Percentiles rank a stretch among this genome's conserved stretches.
Evolutionary conservation across 2,113 vertebrate genomes (phyloP).

Genomic region (Arizona elegans): DNA sequence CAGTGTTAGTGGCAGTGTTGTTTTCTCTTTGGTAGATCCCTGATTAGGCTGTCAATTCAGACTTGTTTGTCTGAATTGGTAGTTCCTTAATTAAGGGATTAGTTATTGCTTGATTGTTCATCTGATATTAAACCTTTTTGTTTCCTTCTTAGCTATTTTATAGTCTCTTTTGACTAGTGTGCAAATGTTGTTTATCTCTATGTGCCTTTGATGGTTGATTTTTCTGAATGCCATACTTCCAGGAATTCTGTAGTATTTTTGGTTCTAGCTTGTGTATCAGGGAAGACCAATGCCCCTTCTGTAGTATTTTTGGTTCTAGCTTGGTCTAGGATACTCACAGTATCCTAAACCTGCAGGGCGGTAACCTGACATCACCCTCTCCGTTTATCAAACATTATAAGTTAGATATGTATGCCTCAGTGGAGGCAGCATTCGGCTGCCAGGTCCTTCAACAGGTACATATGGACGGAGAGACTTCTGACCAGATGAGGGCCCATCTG

Average conservation of each 20-base stretch:
- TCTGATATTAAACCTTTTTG: neutral
- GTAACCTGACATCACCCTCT: too few species aligned
- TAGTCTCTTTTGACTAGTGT: neutral
- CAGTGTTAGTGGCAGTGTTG: neutral
- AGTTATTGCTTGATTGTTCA: neutral
- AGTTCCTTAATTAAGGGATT: neutral
- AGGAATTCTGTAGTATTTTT: neutral
- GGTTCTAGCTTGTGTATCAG: neutral
- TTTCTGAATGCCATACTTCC: neutral
- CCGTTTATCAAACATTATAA: too few species aligned
- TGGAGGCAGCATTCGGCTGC: too few species aligned
- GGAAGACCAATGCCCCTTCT: too few species aligned
- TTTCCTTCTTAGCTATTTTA: neutral
- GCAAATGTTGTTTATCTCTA: neutral
- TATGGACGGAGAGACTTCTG: too few species aligned
- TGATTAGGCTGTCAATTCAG: neutral
- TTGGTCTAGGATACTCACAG: too few species aligned
- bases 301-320: too few species aligned
- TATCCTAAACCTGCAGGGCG: too few species aligned
- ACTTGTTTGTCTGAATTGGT: neutral
- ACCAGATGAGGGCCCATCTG: too few species aligned
- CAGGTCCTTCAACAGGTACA: too few species aligned
- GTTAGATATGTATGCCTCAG: too few species aligned
- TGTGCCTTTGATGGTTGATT: neutral
- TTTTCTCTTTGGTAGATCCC: neutral